Evolutionary conservation across 2,797 vertebrate species (phyloP), one percentile per base, ranked within the genome.

Genomic region (Labroides dimidiatus): DNA sequence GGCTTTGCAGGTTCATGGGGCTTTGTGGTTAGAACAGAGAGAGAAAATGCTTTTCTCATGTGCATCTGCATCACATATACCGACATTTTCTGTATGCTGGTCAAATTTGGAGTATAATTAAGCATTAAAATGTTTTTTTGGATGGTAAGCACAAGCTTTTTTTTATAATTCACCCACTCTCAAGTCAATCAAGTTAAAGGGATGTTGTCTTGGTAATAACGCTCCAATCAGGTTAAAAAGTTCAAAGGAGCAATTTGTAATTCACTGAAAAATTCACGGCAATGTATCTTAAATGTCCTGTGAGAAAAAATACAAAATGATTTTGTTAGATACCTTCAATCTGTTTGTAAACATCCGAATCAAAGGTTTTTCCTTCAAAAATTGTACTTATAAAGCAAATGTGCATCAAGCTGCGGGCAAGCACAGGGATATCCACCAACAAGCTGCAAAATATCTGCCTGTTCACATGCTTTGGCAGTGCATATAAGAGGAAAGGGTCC

Each of bases 401-500:
- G 27, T 51, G 51, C 15, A 15, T 17, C 13, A 64, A 75, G 62
- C 49, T 23, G 0, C 37, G 54, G 52, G 49, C 24, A 49, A 58
- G 5, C 5, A 45, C 12, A 27, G 23, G 42, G 43, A 58, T 12
- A 64, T 41, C 54, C 44, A 43, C 21, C 45, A 44, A 49, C 55
- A 63, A 44, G 52, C 10, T 17, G 52, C 68, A 44, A 56, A 64
- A 13, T 16, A n/a, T 49, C 27, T 45, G 6, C 21, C 1, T 21
- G 23, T 16, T 42, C 72, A 27, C 65, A 61, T 24, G 52, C 44
- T 33, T 36, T 36, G 48, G 45, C 56, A 66, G 72, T 47, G 54
- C 23, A 65, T 65, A 52, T 69, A 66, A 63, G 47, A 67, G 1
- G 7, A 48, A 65, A 47, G 27, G 56, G 59, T 77, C 51, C 44